A percentile compares a stretch with the other conserved stretches of the same genome.
These are phyloP conservation scores for Trialeurodes vaporariorum DNA, from an alignment of 1,140 invertebrate species.

Conservation along the genomic window DNA sequence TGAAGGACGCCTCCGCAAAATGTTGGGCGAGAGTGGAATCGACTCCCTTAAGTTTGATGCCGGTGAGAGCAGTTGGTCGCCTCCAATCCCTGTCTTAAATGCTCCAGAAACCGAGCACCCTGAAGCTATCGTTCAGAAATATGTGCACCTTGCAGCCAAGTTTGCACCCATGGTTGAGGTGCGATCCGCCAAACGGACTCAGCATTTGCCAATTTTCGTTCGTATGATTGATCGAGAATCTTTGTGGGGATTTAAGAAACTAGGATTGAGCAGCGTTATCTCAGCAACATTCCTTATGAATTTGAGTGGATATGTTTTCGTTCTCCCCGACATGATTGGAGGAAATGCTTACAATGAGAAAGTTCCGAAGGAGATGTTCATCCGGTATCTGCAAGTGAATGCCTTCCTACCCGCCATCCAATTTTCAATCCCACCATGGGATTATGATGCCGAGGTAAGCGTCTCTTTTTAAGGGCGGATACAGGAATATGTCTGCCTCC, in stretches of 20 bases:
- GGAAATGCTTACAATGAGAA: slow-evolving; percentile 62
- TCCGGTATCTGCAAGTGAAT: slow-evolving; percentile 79
- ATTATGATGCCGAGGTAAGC: slow-evolving; percentile 55
- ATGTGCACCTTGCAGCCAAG: slow-evolving; percentile 16
- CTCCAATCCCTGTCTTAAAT: slow-evolving; percentile 25
- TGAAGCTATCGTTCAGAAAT: slow-evolving; percentile 15
- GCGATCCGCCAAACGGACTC: slow-evolving; percentile 45
- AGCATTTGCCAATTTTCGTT: slow-evolving; percentile 67
- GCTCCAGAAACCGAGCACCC: slow-evolving; percentile 21
- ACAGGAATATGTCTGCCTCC: too few relatives aligned
- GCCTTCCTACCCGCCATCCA: slow-evolving; percentile 77
- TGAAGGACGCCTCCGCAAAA: slow-evolving; percentile 41
- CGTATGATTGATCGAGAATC: slow-evolving; percentile 80
- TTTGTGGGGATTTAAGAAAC: slow-evolving; percentile 55
- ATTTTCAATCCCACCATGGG: slow-evolving; percentile 79
- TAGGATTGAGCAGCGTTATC: slow-evolving; percentile 64
- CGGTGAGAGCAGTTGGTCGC: slow-evolving; percentile 33
- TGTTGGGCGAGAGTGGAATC: slow-evolving; percentile 52
- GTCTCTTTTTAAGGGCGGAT: background rate
- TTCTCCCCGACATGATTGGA: slow-evolving; percentile 85
- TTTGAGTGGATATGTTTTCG: slow-evolving; percentile 68
- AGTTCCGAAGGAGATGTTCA: slow-evolving; percentile 62
- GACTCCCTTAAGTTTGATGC: slow-evolving; percentile 90
- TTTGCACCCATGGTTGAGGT: slow-evolving; percentile 22
- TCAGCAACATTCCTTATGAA: slow-evolving; percentile 69